Base-by-base conservation (phyloP, 2,888 invertebrate genomes). In the Drosophila peninsularis region DNA sequence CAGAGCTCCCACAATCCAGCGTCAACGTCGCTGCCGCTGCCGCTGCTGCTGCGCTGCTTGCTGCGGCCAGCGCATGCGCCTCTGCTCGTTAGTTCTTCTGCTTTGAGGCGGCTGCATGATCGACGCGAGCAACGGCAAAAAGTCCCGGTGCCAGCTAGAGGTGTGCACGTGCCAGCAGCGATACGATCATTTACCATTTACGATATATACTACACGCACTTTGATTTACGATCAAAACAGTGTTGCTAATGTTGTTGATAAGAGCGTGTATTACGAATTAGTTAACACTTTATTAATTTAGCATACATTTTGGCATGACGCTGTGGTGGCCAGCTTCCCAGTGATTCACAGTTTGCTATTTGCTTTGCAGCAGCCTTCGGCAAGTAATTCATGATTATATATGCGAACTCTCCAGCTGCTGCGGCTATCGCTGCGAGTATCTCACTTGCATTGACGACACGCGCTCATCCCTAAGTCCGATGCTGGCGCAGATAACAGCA, bases 81-180 rank as follows among this genome's bases (percentile, higher is more conserved):
- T 30, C 21, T 21, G 39, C 21, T 36, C 24, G 17, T 11, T 21
- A 14, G 17, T 9, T 42, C 44, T 62, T 58, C 39, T 36, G 47
- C 55, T 56, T 21, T 42, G 17, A 14, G n/a, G 53, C 50, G 60
- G 73, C 60, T 61, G 73, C 70, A 60, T 66, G 74, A 78, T 73
- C 78, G 52, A 44, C 7, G 44, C 44, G 27, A 34, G 47, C 62
- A 62, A 39, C 41, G 52, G 52, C 60, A 58, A 67, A 67, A 50
- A 63, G 45, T 78, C 67, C 50, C 75, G 56, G 34, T 68, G 74
- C 50, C 50, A 60, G 9, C 44, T 75, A 73, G 67, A 73, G 78
- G 49, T 75, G 78, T 11, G 62, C 44, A 45, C 68, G 49, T 56
- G 36, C 30, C 39, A 13, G 14, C 14, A 21, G 50, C 66, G 37